These are phyloP conservation scores for Hemiprocne comata DNA, from an alignment of 2,113 vertebrate genomes.

Conservation along the genomic window DNA sequence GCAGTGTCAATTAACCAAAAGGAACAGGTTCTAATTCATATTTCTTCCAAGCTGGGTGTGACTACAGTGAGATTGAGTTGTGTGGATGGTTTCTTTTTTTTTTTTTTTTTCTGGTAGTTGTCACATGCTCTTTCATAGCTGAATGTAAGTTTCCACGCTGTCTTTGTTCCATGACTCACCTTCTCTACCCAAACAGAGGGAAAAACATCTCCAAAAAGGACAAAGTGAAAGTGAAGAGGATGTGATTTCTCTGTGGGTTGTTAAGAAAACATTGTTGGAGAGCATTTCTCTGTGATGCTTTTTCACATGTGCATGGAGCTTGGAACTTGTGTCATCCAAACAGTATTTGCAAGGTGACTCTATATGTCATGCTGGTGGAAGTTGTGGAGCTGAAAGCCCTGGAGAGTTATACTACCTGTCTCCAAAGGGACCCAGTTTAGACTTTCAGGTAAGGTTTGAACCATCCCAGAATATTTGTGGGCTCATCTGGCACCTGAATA, in stretches of 20 bases:
- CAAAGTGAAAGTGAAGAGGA: conserved; percentile 8
- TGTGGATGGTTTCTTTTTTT: background rate
- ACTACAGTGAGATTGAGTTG: background rate
- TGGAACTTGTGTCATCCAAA: background rate
- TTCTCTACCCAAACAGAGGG: background rate
- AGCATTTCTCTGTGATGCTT: background rate
- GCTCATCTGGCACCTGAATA: background rate
- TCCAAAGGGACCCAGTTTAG: background rate
- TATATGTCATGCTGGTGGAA: background rate
- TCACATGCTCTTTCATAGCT: background rate
- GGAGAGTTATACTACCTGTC: background rate
- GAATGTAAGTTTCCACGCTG: background rate
- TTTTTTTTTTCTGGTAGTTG: background rate
- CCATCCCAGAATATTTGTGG: background rate
- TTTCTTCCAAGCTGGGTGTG: background rate
- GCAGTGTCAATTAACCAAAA: background rate
- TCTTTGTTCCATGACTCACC: conserved; percentile 8
- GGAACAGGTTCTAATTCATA: background rate
- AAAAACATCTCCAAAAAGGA: background rate
- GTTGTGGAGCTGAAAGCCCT: background rate
- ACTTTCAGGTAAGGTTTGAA: background rate
- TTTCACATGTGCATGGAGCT: fast-evolving
- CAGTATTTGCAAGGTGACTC: background rate
- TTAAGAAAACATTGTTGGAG: fast-evolving
- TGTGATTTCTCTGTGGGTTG: background rate